Evolutionary conservation across 2,797 vertebrate genomes (phyloP).

Genomic region (Pseudochirops corinnae): DNA sequence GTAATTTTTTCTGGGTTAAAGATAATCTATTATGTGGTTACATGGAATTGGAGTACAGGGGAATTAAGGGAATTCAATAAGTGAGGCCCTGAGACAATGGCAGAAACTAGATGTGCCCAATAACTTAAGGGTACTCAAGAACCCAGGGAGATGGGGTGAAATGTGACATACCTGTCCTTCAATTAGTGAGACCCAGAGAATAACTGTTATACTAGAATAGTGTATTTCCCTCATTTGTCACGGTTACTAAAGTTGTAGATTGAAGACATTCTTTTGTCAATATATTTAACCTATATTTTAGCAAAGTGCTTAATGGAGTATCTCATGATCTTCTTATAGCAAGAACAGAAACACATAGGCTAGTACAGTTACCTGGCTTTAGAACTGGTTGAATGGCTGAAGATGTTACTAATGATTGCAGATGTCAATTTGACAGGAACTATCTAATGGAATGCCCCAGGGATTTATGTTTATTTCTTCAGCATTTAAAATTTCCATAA

Average conservation of each 20-base stretch:
- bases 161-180: not conserved
- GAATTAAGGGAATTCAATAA: not conserved
- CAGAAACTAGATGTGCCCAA: not conserved
- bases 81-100: not conserved
- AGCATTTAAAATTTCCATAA: not conserved
- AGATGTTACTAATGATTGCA: not conserved
- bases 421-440: not conserved
- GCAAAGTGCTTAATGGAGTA: not conserved
- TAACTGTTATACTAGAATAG: not conserved
- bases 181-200: not conserved
- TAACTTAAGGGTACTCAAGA: not conserved
- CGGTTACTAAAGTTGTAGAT: not conserved
- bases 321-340: not conserved
- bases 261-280: not conserved
- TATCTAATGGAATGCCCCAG: not conserved
- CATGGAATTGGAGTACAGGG: not conserved
- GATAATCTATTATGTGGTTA: not conserved
- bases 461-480: not conserved
- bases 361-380: not conserved
- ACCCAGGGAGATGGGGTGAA: not conserved
- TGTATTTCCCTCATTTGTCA: not conserved
- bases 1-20: not conserved
- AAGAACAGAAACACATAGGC: not conserved
- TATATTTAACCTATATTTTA: not conserved
- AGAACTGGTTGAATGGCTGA: not conserved